Evolutionary conservation across 2,888 invertebrate genomes (phyloP).

Genomic region (Folsomia manolachei): DNA sequence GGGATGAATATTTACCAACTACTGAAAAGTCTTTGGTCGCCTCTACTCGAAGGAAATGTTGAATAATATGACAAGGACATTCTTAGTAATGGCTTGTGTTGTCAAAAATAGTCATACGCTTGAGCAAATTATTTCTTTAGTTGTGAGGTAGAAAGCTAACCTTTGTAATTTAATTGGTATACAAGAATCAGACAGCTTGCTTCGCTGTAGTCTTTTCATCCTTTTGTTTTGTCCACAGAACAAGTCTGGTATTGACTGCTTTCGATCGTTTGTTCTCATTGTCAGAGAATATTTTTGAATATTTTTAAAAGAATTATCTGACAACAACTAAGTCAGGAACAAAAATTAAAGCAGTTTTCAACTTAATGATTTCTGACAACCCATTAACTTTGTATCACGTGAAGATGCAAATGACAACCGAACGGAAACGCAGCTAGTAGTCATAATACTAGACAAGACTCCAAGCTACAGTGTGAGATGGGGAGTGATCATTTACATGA

Average conservation of each 20-base stretch:
- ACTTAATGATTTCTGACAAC: constrained; percentile 1
- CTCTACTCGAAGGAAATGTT: too few relatives aligned
- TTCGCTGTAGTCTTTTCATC: not conserved
- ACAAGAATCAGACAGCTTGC: not conserved
- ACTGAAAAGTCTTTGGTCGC: too few relatives aligned
- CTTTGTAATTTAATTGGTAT: not conserved
- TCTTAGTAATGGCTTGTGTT: not conserved
- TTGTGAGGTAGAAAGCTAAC: not conserved
- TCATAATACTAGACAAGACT: not conserved
- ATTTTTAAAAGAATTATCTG: not conserved
- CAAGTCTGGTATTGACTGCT: not conserved
- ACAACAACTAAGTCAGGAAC: not conserved
- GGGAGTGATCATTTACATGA: not conserved
- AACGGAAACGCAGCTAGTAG: not conserved
- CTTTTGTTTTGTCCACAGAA: not conserved
- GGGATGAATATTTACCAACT: not conserved
- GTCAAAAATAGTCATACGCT: not conserved
- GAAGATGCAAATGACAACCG: not conserved
- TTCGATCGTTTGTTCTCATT: too few relatives aligned
- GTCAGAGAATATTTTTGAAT: too few relatives aligned
- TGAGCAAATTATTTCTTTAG: not conserved
- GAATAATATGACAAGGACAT: too few relatives aligned
- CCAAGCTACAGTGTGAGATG: not conserved
- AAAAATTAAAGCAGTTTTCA: not conserved
- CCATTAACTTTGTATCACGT: constrained; percentile 5